These are phyloP conservation scores for Metalampra italica DNA, from an alignment of 2,888 invertebrate genomes.

Conservation along the genomic window DNA sequence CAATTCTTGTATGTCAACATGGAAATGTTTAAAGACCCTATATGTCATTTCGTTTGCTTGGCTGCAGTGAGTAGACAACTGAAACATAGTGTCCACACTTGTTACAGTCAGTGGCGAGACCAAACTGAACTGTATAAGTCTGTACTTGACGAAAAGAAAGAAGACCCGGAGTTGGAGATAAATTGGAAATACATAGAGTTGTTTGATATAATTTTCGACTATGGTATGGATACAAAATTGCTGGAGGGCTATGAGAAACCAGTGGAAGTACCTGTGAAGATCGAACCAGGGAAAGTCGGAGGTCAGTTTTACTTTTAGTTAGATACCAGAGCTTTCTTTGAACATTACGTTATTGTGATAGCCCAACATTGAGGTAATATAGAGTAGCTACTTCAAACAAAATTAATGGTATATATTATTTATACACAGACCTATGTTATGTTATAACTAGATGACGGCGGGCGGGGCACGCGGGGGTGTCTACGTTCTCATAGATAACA, in stretches of 20 bases:
- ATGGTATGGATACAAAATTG: conserved; percentile 59
- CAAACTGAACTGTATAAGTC: conserved; percentile 46
- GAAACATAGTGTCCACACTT: conserved; percentile 28
- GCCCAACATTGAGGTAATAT: no score
- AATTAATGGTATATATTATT: no score
- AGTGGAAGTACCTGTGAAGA: conserved; percentile 15
- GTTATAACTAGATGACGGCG: no score
- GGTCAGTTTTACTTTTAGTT: conserved; percentile 30
- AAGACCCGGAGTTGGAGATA: conserved; percentile 61
- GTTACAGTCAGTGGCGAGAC: conserved; percentile 54
- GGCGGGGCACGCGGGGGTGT: no score
- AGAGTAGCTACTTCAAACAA: no score
- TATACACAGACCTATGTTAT: no score
- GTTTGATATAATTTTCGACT: conserved; percentile 68
- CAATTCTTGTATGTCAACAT: conserved; percentile 56
- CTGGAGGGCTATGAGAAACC: conserved; percentile 45
- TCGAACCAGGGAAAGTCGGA: conserved; percentile 31
- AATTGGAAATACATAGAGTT: conserved; percentile 68
- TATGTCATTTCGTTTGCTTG: conserved; percentile 63
- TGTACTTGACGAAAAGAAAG: conserved; percentile 59
- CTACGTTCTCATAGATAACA: no score
- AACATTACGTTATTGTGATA: no score
- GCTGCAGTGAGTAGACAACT: conserved; percentile 42
- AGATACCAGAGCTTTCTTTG: no score
- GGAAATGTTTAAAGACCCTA: conserved; percentile 55